phyloP scores from a whole-genome alignment of 1,140 invertebrate species.

The Manduca sexta region DNA sequence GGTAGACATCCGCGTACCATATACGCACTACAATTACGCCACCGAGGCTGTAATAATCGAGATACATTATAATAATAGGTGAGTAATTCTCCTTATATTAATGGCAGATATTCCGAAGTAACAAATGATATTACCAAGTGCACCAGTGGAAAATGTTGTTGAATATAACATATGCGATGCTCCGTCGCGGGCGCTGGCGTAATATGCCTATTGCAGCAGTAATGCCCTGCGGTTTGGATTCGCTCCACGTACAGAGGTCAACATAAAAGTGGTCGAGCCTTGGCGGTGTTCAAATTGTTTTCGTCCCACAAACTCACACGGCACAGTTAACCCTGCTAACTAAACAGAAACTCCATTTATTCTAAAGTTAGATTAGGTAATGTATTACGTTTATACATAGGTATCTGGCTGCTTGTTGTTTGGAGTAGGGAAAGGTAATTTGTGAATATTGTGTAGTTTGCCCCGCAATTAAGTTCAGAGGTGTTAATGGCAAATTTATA shows the following conservation, averaged over 20 bases:
- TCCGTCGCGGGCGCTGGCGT: conserved; percentile 29
- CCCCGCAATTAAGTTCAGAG: background rate
- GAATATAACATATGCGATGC: background rate
- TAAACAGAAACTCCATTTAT: conserved; percentile 25
- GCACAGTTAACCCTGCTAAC: conserved; percentile 25
- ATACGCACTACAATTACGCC: too few species aligned
- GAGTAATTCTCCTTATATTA: too few species aligned
- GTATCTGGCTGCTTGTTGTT: background rate
- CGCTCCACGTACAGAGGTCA: conserved; percentile 46
- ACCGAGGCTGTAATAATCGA: too few species aligned
- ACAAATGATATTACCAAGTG: too few species aligned
- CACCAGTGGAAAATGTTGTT: too few species aligned
- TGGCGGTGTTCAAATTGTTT: conserved; percentile 53
- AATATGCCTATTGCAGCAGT: conserved; percentile 47
- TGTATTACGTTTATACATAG: background rate
- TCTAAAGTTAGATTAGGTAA: conserved; percentile 17
- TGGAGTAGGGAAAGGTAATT: background rate
- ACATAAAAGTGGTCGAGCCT: conserved; percentile 44
- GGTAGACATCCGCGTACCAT: too few species aligned
- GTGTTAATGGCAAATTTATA: background rate
- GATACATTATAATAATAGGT: too few species aligned
- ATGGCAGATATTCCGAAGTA: too few species aligned
- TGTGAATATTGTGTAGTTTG: too few species aligned
- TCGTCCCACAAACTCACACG: conserved; percentile 42
- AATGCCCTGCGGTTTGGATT: conserved; percentile 57